phyloP scores from a whole-genome alignment of 1,140 invertebrate species.

The Pseudomyrmex gracilis region DNA sequence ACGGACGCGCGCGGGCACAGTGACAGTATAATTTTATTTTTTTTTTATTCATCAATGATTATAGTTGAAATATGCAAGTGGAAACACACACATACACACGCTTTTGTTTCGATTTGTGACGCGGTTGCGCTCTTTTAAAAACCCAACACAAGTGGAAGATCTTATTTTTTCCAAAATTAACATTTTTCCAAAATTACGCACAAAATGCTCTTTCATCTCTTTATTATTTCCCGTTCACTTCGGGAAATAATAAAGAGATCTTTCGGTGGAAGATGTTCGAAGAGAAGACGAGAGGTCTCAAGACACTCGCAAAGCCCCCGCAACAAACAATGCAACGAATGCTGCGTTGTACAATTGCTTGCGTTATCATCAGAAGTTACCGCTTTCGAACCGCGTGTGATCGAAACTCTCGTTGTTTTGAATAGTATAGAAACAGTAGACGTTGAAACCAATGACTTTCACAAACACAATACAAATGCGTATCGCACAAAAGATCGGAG shows the following conservation, averaged over 20 bases:
- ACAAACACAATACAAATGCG: neutral
- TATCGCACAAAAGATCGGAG: neutral
- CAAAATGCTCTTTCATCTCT: neutral
- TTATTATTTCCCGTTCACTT: too few species aligned
- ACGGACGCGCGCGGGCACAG: too few species aligned
- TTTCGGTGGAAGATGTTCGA: slow-evolving; percentile 6
- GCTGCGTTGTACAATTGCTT: neutral
- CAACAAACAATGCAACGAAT: neutral
- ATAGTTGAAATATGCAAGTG: neutral
- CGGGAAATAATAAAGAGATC: too few species aligned
- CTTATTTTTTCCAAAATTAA: neutral
- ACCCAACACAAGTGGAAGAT: slow-evolving; percentile 5
- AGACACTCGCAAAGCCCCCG: neutral
- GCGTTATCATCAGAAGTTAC: neutral
- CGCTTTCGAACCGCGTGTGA: neutral
- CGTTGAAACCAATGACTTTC: neutral
- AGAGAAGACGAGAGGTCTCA: neutral
- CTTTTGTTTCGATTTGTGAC: neutral
- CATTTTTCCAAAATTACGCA: too few species aligned
- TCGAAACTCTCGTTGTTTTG: neutral
- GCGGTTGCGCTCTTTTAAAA: neutral
- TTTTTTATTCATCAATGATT: neutral
- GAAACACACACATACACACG: neutral
- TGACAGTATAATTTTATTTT: slow-evolving; percentile 2
- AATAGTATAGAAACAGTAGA: neutral